Evolutionary conservation across 1,140 invertebrate genomes (phyloP).

Genomic region (Paraescarpia echinospica): DNA sequence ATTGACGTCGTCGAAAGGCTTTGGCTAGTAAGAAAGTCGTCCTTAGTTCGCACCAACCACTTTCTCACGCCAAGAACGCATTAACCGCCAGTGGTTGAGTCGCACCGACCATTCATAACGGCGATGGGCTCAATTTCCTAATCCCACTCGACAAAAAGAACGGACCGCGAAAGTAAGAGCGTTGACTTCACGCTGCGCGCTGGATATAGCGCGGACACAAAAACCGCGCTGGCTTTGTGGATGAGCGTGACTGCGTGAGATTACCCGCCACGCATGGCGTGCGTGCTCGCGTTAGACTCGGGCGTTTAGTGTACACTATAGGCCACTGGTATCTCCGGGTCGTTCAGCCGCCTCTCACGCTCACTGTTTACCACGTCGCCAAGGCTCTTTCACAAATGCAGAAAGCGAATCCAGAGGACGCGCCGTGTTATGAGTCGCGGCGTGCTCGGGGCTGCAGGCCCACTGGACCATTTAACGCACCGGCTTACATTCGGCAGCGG

Average conservation of each 20-base stretch:
- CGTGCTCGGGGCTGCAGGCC: too few relatives aligned
- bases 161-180: neutral
- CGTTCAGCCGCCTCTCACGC: neutral
- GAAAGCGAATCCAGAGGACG: neutral
- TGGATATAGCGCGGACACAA: neutral
- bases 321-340: neutral
- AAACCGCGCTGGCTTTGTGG: neutral
- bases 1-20: neutral
- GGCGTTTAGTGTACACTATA: neutral
- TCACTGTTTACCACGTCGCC: neutral
- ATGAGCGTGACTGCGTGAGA: neutral
- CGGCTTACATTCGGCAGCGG: neutral
- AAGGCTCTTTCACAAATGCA: neutral
- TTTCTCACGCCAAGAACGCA: neutral
- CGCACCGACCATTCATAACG: neutral
- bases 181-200: neutral
- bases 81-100: neutral
- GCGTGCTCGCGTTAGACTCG: neutral
- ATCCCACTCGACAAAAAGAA: neutral
- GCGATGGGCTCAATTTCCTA: neutral
- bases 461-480: neutral
- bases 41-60: neutral
- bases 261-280: neutral
- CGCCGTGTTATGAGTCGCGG: neutral
- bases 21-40: neutral